Percentiles rank a stretch among this genome's conserved stretches.
Evolutionary conservation across 2,888 invertebrate species (phyloP).

Genomic region (Crossocerus cetratus): DNA sequence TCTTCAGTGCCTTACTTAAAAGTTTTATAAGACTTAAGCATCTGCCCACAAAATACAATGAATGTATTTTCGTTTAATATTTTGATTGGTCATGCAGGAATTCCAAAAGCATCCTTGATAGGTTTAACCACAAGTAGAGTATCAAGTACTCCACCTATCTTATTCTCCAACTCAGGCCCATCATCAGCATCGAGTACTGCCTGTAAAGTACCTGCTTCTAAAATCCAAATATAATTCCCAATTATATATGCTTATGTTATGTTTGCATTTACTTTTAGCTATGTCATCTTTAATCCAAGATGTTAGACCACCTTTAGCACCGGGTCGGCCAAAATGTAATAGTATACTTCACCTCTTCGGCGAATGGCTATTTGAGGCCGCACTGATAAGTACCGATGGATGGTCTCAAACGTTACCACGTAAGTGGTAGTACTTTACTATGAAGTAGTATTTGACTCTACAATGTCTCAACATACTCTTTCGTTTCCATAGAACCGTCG

Average conservation of each 20-base stretch:
- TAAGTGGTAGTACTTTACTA: constrained; percentile 63
- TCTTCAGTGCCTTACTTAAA: neutral
- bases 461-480: constrained; percentile 18
- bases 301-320: constrained; percentile 84
- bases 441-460: neutral
- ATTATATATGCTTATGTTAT: constrained; percentile 20
- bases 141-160: constrained; percentile 82
- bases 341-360: constrained; percentile 97
- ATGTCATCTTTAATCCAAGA: constrained; percentile 81
- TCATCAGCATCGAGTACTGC: constrained; percentile 83
- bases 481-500: constrained; percentile 65
- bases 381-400: constrained; percentile 89
- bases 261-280: constrained; percentile 76
- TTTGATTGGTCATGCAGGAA: constrained; percentile 78
- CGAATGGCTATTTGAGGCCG: constrained; percentile 97
- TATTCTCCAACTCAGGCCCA: constrained; percentile 85
- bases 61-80: constrained; percentile 3
- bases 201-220: constrained; percentile 77
- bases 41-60: neutral
- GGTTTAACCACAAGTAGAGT: constrained; percentile 87
- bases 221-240: constrained; percentile 9
- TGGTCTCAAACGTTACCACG: constrained; percentile 80
- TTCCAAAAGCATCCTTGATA: constrained; percentile 89
- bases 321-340: constrained; percentile 93
- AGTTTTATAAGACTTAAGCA: neutral